Evolutionary conservation across 2,113 vertebrate genomes (phyloP).

Genomic region (Dinomys branickii): DNA sequence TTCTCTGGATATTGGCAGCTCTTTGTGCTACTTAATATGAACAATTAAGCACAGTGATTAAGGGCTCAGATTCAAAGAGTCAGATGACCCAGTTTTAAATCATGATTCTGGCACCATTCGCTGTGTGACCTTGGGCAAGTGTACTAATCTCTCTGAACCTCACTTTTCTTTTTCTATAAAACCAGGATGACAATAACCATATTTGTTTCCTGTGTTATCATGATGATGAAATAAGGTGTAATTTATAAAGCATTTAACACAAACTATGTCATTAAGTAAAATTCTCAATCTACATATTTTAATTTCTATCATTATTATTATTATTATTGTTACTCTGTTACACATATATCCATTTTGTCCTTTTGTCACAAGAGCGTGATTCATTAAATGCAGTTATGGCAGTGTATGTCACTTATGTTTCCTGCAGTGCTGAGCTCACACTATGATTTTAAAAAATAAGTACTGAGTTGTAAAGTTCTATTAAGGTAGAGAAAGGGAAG

Average conservation of each 20-base stretch:
- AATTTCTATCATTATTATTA: not conserved
- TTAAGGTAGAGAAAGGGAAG: not conserved
- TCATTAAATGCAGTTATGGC: not conserved
- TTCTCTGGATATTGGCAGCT: not conserved
- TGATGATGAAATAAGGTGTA: not conserved
- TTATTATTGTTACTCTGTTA: not conserved
- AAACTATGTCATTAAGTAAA: slow-evolving; percentile 1
- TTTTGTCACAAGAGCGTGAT: not conserved
- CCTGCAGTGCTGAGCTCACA: not conserved
- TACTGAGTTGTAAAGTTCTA: not conserved
- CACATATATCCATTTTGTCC: not conserved
- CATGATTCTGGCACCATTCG: not conserved
- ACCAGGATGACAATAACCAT: not conserved
- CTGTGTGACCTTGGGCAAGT: slow-evolving; percentile 39
- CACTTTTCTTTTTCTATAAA: not conserved
- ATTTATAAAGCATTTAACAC: not conserved
- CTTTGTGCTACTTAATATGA: not conserved
- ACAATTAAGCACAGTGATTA: not conserved
- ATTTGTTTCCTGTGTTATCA: not conserved
- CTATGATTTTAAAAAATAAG: slow-evolving; percentile 38
- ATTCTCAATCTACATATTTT: not conserved
- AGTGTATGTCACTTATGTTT: not conserved
- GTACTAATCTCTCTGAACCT: slow-evolving; percentile 35
- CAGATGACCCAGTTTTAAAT: not conserved
- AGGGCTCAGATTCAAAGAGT: not conserved